A percentile compares a stretch with the other conserved stretches of the same genome.
These are phyloP conservation scores for Rhea pennata DNA, from an alignment of 2,113 vertebrate genomes.

Conservation along the genomic window DNA sequence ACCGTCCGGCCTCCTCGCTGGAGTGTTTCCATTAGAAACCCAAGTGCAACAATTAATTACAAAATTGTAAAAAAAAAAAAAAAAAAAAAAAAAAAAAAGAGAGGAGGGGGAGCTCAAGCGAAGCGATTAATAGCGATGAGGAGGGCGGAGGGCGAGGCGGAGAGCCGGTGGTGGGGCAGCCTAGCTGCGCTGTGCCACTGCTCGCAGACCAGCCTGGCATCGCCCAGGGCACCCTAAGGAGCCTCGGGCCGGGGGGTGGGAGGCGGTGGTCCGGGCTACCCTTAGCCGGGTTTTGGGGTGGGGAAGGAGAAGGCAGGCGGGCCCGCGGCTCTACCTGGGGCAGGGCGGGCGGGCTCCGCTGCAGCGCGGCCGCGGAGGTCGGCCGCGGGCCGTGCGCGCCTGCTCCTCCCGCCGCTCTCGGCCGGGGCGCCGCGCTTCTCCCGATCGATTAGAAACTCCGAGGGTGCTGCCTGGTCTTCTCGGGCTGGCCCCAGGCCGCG, in stretches of 20 bases:
- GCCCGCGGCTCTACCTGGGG: background rate
- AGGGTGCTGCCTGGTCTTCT: background rate
- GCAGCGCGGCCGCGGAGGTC: background rate
- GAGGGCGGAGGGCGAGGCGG: background rate
- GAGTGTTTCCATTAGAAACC: slow-evolving; percentile 34
- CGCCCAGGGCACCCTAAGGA: background rate
- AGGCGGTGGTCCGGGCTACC: too few relatives aligned
- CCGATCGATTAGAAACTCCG: background rate
- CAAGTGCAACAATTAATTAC: slow-evolving; percentile 31
- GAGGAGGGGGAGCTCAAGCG: background rate
- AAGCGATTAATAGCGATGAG: background rate
- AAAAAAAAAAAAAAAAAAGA: too few relatives aligned
- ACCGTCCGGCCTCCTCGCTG: background rate
- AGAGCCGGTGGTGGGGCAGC: background rate
- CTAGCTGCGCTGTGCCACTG: background rate
- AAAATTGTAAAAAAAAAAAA: background rate
- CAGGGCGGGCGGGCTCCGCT: background rate
- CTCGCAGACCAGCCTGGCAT: background rate
- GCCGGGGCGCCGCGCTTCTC: background rate
- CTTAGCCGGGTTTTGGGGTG: background rate
- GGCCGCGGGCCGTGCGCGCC: background rate
- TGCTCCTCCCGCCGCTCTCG: background rate
- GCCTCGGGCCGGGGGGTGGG: background rate
- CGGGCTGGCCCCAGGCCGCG: background rate
- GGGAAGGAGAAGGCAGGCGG: background rate